Evolutionary conservation across 1,140 invertebrate genomes (phyloP), one percentile per base, ranked within the genome.

Genomic region (Drosophila pallidifrons): DNA sequence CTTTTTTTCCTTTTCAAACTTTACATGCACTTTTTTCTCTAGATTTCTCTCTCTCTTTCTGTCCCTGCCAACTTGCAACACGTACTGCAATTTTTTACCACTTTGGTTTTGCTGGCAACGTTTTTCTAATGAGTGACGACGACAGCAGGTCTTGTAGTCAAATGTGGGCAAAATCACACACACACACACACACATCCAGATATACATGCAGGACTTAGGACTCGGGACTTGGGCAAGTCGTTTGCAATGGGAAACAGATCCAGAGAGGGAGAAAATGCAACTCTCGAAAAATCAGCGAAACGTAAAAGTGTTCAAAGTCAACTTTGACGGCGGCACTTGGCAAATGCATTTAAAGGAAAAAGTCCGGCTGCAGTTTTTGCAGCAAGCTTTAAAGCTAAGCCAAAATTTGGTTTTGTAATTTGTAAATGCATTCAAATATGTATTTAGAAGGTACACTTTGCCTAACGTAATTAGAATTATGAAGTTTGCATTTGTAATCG

Each of bases 251-350:
- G 51, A 64, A 38, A 57, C 32, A 43, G 10, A 57, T 49, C 7
- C 7, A 32, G 49, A 63, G 61, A 25, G 64, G 68, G 54, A 69
- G 66, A 65, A 77, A 81, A 55, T 63, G 70, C 73, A 90, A 79
- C 75, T 90, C 86, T 90, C 79, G 81, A 87, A 91, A 91, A 91
- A 79, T 83, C 87, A 91, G 80, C 87, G 87, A 91, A 91, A 83
- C 83, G 87, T 82, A 87, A 91, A 91, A 91, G 87, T 91, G 87
- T 91, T 91, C 87, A 91, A 91, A 91, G 87, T 83, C 82, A 91
- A 91, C 87, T 91, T 91, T 79, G 63, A 59, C 71, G 68, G 63
- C 68, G 58, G 69, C 81, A 77, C 83, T 83, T 79, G 79, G 59
- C 64, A 63, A 66, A 41, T 38, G 32, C 51, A 61, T 47, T 49